Evolutionary conservation across 2,113 vertebrate species (phyloP).

Genomic region (Arizona elegans): DNA sequence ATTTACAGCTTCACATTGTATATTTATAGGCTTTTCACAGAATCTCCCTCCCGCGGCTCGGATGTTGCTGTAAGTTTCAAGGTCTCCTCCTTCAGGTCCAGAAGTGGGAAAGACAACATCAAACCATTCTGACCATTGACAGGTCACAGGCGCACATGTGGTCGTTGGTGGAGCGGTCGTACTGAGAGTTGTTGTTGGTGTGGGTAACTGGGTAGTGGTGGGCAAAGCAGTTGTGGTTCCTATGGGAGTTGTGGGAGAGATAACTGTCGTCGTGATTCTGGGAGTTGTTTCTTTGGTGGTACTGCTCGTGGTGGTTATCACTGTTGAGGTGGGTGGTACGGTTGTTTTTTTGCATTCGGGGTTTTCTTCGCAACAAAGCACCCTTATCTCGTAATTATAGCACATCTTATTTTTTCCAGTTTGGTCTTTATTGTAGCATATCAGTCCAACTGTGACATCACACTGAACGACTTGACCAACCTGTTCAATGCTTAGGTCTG

Average conservation of each 20-base stretch:
- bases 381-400: slow-evolving; percentile 54
- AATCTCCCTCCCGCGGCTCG: slow-evolving; percentile 32
- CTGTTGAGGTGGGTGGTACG: not conserved
- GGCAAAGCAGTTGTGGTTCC: not conserved
- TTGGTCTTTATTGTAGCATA: slow-evolving; percentile 66
- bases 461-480: slow-evolving; percentile 16
- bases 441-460: slow-evolving; percentile 44
- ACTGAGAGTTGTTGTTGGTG: not conserved
- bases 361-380: slow-evolving; percentile 48
- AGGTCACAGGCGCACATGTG: slow-evolving; percentile 3
- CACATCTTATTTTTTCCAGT: slow-evolving; percentile 22
- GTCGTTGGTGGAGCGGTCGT: rapidly evolving
- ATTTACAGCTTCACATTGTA: slow-evolving; percentile 58
- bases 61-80: slow-evolving; percentile 65
- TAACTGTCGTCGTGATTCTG: not conserved
- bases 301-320: not conserved
- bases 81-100: not conserved
- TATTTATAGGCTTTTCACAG: slow-evolving; percentile 43
- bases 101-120: slow-evolving; percentile 57
- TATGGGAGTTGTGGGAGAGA: not conserved
- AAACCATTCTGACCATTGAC: slow-evolving; percentile 65
- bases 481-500: not conserved
- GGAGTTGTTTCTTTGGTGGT: not conserved
- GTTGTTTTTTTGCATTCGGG: not conserved
- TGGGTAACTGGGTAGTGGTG: not conserved